phyloP scores from a whole-genome alignment of 2,797 vertebrate genomes.

The Megaceryle alcyon region DNA sequence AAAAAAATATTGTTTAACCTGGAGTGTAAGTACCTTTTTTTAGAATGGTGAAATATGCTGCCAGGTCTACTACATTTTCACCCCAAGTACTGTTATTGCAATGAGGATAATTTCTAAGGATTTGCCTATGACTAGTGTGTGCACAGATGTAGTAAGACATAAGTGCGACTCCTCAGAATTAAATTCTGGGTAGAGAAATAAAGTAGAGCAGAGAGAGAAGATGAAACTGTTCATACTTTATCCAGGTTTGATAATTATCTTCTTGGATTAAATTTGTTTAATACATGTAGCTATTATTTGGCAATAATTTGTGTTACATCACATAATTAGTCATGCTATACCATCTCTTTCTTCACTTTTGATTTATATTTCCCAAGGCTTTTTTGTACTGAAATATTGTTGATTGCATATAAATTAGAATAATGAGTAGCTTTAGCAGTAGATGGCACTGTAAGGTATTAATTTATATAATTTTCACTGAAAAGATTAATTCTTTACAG shows the following conservation, averaged over 20 bases:
- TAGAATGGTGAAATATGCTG: background rate
- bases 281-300: conserved; percentile 44
- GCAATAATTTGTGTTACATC: conserved; percentile 26
- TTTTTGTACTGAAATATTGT: background rate
- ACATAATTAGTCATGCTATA: background rate
- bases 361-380: background rate
- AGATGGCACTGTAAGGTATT: conserved; percentile 36
- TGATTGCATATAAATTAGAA: background rate
- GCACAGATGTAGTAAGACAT: background rate
- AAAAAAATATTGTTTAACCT: background rate
- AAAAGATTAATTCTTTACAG: background rate
- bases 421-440: conserved; percentile 27
- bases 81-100: background rate
- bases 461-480: conserved; percentile 6
- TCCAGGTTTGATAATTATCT: conserved; percentile 12
- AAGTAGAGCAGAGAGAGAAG: background rate
- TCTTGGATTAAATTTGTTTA: conserved; percentile 25
- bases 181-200: background rate
- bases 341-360: background rate
- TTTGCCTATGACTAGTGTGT: background rate
- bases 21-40: background rate
- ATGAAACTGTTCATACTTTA: background rate
- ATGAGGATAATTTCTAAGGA: background rate
- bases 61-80: background rate
- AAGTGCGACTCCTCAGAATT: background rate